Conservation (phyloP, 2,113 vertebrate species). For the Jacana jacana region DNA sequence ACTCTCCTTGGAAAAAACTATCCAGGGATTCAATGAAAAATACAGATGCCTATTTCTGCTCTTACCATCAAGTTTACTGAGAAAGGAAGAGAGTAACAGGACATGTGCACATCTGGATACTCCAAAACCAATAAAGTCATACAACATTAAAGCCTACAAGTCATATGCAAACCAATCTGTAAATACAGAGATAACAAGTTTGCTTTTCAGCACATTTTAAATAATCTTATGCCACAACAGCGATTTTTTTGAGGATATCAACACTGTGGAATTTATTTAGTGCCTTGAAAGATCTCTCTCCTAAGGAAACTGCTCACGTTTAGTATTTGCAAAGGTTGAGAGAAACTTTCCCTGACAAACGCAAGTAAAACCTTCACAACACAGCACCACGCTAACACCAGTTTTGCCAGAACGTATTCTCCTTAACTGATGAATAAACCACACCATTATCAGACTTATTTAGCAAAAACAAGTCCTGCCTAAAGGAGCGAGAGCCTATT, state of each 20-base stretch:
- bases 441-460: not conserved
- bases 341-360: not conserved
- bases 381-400: not conserved
- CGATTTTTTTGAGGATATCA: not conserved
- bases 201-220: conserved; percentile 23
- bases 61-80: not conserved
- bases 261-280: not conserved
- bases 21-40: not conserved
- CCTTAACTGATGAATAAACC: not conserved
- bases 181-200: not conserved
- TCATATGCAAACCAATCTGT: not conserved
- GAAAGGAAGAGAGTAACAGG: not conserved
- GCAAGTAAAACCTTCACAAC: not conserved
- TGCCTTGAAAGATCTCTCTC: conserved; percentile 1
- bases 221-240: not conserved
- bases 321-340: not conserved
- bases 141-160: not conserved
- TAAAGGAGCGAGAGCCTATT: not conserved
- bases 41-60: not conserved
- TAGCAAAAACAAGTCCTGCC: not conserved
- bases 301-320: not conserved
- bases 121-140: not conserved
- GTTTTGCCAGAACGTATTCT: not conserved
- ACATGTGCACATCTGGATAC: not conserved
- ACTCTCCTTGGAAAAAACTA: not conserved